These are phyloP conservation scores for Cyprinodon brontotheroides DNA, from an alignment of 2,113 vertebrate species.

Conservation along the genomic window DNA sequence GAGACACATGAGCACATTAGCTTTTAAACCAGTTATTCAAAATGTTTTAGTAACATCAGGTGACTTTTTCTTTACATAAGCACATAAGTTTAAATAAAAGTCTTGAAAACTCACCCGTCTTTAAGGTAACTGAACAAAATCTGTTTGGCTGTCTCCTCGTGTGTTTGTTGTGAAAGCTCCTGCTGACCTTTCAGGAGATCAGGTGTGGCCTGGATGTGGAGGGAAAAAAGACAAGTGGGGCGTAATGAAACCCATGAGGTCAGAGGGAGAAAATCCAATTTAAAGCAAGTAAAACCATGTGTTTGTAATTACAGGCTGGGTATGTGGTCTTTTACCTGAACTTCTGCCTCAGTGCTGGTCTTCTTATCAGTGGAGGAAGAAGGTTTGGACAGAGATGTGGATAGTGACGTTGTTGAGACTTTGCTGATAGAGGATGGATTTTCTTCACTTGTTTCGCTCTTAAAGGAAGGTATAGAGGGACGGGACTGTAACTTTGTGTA, in stretches of 20 bases:
- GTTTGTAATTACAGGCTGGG: background rate
- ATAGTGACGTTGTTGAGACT: conserved; percentile 44
- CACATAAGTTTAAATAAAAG: background rate
- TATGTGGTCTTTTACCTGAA: conserved; percentile 67
- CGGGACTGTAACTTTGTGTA: conserved; percentile 57
- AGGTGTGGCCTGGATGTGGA: conserved; percentile 85
- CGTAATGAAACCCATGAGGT: conserved; percentile 16
- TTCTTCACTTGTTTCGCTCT: conserved; percentile 49
- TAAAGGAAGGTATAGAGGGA: conserved; percentile 69
- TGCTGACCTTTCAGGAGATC: conserved; percentile 96
- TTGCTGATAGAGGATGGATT: conserved; percentile 38
- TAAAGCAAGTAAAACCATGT: background rate
- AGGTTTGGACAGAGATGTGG: conserved; percentile 52
- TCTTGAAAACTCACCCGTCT: conserved; percentile 88
- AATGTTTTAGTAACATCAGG: conserved; percentile 7
- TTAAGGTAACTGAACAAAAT: conserved; percentile 97
- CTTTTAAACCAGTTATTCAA: background rate
- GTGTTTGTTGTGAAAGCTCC: conserved; percentile 90
- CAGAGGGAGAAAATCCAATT: background rate
- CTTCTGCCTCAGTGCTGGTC: conserved; percentile 54
- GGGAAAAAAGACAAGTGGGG: conserved; percentile 28
- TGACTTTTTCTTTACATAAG: background rate
- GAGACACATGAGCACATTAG: conserved; percentile 54
- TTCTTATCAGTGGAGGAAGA: conserved; percentile 44
- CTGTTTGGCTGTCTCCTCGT: conserved; percentile 97